phyloP scores from a whole-genome alignment of 2,888 invertebrate species.

The Druceiella hillmani region DNA sequence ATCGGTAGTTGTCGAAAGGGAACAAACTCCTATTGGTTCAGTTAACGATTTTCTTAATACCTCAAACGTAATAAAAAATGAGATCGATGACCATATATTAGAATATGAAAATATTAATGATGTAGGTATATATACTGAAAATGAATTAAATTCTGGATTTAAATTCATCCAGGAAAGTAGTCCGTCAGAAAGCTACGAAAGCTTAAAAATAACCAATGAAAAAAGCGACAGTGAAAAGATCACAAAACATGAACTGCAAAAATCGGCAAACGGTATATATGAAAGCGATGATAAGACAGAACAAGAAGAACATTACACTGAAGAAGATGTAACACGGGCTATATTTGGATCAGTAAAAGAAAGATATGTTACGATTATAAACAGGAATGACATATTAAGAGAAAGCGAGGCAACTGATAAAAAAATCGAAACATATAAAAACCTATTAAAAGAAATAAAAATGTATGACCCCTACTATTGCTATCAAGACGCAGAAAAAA shows the following conservation, averaged over 20 bases:
- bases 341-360: constrained; percentile 61
- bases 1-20: too few species aligned
- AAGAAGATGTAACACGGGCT: constrained; percentile 44
- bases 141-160: not conserved
- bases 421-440: constrained; percentile 32
- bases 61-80: too few species aligned
- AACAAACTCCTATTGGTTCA: too few species aligned
- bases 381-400: constrained; percentile 18
- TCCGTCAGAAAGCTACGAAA: not conserved
- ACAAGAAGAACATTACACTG: constrained; percentile 9
- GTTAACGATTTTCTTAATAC: too few species aligned
- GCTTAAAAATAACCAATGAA: too few species aligned
- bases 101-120: too few species aligned
- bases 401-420: constrained; percentile 2
- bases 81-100: too few species aligned
- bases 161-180: not conserved
- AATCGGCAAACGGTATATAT: too few species aligned
- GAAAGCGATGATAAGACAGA: not conserved
- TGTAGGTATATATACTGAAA: not conserved
- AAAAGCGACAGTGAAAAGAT: too few species aligned
- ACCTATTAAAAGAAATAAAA: constrained; percentile 30
- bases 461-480: not conserved
- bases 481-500: not conserved
- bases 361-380: constrained; percentile 33
- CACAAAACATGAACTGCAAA: too few species aligned